Evolutionary conservation across 2,888 invertebrate genomes (phyloP).

Genomic region (Lydus trimaculatus): DNA sequence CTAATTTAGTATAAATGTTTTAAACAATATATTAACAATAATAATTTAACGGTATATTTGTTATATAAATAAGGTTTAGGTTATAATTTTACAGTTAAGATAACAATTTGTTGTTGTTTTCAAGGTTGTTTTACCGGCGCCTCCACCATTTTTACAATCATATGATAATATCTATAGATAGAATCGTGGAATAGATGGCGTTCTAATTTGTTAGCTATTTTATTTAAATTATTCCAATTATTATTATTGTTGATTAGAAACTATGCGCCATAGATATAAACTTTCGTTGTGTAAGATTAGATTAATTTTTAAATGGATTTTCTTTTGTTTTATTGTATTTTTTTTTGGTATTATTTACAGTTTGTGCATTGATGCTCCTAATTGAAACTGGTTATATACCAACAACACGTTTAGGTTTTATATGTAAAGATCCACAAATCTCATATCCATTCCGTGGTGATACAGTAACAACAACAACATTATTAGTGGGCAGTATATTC

Average conservation of each 20-base stretch:
- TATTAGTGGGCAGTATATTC: constrained; percentile 65
- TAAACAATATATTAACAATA: background rate
- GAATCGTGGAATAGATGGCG: background rate
- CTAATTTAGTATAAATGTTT: background rate
- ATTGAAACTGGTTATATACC: constrained; percentile 73
- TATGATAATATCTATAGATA: no score
- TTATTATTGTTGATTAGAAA: background rate
- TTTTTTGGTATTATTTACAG: no score
- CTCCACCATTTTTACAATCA: background rate
- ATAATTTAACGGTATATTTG: background rate
- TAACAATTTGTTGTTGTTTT: background rate
- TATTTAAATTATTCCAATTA: background rate
- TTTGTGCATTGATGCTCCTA: constrained; percentile 65
- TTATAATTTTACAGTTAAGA: background rate
- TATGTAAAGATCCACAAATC: constrained; percentile 75
- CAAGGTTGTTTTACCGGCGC: background rate
- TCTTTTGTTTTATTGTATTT: constrained; percentile 27
- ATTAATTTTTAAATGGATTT: background rate
- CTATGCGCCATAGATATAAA: constrained; percentile 29
- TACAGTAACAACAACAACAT: constrained; percentile 67
- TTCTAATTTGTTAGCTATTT: background rate
- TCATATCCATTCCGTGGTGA: constrained; percentile 73
- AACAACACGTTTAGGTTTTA: constrained; percentile 70
- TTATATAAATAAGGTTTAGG: background rate
- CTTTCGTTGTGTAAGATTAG: constrained; percentile 23